phyloP scores from a whole-genome alignment of 2,113 vertebrate species.

The Sylvia atricapilla region DNA sequence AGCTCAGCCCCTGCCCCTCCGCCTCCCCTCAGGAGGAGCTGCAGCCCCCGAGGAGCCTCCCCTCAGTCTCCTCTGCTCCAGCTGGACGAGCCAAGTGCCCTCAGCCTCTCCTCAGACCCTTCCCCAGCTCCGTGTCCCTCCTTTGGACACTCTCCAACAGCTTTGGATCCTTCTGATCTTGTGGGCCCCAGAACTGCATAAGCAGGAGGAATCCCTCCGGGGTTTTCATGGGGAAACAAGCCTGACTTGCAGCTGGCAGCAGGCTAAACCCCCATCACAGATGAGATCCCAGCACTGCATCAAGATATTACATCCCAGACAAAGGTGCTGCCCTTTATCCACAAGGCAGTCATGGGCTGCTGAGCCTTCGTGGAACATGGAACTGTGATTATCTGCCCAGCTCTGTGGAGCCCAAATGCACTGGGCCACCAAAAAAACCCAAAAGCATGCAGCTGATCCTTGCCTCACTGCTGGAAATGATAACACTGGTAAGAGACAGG shows the following conservation, averaged over 20 bases:
- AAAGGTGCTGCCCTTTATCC: background rate
- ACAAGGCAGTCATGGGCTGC: rapidly evolving
- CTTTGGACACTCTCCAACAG: background rate
- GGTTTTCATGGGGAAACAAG: background rate
- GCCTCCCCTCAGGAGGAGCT: no score
- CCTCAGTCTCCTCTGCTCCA: background rate
- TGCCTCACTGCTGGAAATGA: background rate
- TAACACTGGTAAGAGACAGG: background rate
- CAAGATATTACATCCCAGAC: background rate
- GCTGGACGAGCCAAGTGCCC: background rate
- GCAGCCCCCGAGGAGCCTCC: background rate
- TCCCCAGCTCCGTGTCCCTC: background rate
- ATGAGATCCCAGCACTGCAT: background rate
- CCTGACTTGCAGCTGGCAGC: background rate
- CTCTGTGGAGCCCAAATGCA: background rate
- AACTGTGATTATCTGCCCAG: rapidly evolving
- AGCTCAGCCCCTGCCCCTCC: background rate
- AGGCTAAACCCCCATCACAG: background rate
- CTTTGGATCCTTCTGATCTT: background rate
- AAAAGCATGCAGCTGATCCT: background rate
- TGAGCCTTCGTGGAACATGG: background rate
- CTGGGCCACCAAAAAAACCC: background rate
- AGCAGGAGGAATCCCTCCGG: background rate
- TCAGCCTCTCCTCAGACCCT: background rate
- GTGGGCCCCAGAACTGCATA: background rate